Evolutionary conservation across 1,140 invertebrate genomes (phyloP).

Genomic region (Anadara kagoshimensis): DNA sequence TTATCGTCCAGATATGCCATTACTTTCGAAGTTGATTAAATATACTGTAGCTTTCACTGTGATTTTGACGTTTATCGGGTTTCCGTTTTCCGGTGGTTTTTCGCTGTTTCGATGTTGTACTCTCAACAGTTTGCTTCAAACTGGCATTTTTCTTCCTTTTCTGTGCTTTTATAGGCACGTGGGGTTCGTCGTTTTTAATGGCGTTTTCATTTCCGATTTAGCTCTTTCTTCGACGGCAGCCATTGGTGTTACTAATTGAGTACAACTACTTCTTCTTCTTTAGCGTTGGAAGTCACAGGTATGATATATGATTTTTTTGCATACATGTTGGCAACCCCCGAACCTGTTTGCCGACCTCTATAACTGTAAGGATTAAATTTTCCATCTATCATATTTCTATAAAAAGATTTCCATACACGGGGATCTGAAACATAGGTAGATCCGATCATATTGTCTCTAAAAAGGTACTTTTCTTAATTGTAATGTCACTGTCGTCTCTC

Average conservation of each 20-base stretch:
- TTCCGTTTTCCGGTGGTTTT: neutral
- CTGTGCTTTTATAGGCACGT: neutral
- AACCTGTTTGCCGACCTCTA: slow-evolving; percentile 8
- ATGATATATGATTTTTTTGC: neutral
- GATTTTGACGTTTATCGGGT: too few relatives aligned
- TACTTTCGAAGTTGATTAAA: neutral
- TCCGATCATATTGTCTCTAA: neutral
- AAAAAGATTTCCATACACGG: slow-evolving; percentile 19
- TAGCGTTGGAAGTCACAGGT: neutral
- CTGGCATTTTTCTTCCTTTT: neutral
- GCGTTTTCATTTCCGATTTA: slow-evolving; percentile 6
- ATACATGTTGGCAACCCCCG: neutral
- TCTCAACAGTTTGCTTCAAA: too few relatives aligned
- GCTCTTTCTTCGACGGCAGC: slow-evolving; percentile 11
- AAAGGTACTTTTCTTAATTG: too few relatives aligned
- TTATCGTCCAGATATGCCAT: slow-evolving; percentile 35
- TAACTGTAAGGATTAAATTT: slow-evolving; percentile 19
- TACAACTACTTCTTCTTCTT: neutral
- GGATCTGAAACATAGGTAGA: slow-evolving; percentile 13
- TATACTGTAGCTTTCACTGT: too few relatives aligned
- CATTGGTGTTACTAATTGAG: slow-evolving; percentile 6
- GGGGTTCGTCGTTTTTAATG: neutral
- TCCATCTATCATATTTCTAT: slow-evolving; percentile 14
- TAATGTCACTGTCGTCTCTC: too few relatives aligned
- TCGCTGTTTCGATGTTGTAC: neutral